phyloP scores from a whole-genome alignment of 2,113 vertebrate genomes.

The Chaenogobius annularis region DNA sequence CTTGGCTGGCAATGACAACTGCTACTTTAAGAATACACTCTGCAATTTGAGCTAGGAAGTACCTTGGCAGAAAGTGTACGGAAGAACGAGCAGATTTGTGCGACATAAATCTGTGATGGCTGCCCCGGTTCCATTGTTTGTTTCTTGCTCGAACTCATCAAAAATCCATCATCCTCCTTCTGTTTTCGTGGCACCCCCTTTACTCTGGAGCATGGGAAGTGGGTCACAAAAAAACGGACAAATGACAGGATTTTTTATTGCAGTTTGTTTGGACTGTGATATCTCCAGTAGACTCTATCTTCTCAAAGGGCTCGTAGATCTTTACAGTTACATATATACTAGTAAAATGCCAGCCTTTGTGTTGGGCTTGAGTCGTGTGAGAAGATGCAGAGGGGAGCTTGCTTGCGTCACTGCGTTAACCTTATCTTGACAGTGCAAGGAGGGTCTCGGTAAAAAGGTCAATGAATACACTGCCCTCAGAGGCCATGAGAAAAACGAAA shows the following conservation, averaged over 20 bases:
- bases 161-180: slow-evolving; percentile 54
- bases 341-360: neutral
- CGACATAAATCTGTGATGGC: slow-evolving; percentile 1
- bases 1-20: neutral
- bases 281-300: slow-evolving; percentile 4
- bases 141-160: slow-evolving; percentile 38
- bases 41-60: slow-evolving; percentile 13
- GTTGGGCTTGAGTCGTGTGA: slow-evolving; percentile 12
- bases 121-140: slow-evolving; percentile 1
- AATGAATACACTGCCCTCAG: neutral
- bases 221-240: slow-evolving; percentile 36
- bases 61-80: slow-evolving; percentile 12
- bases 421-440: slow-evolving; percentile 25
- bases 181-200: slow-evolving; percentile 19
- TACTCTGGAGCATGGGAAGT: slow-evolving; percentile 40
- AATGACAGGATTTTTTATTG: slow-evolving; percentile 25
- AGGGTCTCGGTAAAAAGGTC: slow-evolving; percentile 30
- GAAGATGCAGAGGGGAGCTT: slow-evolving; percentile 11
- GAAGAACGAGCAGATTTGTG: neutral
- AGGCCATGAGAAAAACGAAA: slow-evolving; percentile 24
- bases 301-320: neutral
- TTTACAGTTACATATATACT: slow-evolving; percentile 2
- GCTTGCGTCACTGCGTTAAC: slow-evolving; percentile 29
- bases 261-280: slow-evolving; percentile 11
- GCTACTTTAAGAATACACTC: neutral